Evolutionary conservation across 2,888 invertebrate species (phyloP), one percentile per base, ranked within the genome.

Genomic region (Ectobius pallidus): DNA sequence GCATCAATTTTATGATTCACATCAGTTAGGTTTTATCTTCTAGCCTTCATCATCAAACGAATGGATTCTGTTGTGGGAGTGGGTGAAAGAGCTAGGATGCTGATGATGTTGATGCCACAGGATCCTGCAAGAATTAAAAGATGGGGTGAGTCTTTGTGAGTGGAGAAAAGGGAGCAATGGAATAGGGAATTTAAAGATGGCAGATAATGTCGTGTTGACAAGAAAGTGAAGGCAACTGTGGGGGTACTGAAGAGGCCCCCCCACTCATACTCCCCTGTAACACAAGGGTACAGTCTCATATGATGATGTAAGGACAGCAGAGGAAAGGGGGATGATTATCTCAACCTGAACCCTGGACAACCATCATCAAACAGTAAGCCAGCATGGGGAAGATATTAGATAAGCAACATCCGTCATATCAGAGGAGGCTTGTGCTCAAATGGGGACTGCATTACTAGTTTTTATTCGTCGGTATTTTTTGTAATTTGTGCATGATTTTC

Each of bases 161-260:
- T 52, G 25, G 58, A 58, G 58, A 44, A 65, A 46, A 65, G 44
- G 65, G 65, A 46, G 65, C 46, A 44, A n/a, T 65, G 46, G 44
- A 27, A 65, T 27, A 65, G 65, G 65, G 65, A 65, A 65, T 65
- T 65, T 65, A 46, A 65, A 65, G 65, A 65, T 65, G 46, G 46
- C 27, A 44, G 65, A 65, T 65, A 65, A 65, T 65, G 65, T 65
- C 65, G 65, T 65, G 65, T 65, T 65, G 65, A 65, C 65, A 65
- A 44, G 44, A 27, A 65, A 27, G 65, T 30, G 58, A 52, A 20
- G 52, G 52, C 1, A 25, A 7, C 7, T 22, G 6, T 14, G 39
- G 39, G 52, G 52, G 52, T 52, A 25, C 58, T 58, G 16, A 27
- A n/a, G 58, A 52, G 25, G 52, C 25, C 52, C 52, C 52, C 25